Percentiles rank a stretch among this genome's conserved stretches.
These are phyloP conservation scores for Rhizomys pruinosus DNA, from an alignment of 2,113 vertebrate species.

Conservation along the genomic window DNA sequence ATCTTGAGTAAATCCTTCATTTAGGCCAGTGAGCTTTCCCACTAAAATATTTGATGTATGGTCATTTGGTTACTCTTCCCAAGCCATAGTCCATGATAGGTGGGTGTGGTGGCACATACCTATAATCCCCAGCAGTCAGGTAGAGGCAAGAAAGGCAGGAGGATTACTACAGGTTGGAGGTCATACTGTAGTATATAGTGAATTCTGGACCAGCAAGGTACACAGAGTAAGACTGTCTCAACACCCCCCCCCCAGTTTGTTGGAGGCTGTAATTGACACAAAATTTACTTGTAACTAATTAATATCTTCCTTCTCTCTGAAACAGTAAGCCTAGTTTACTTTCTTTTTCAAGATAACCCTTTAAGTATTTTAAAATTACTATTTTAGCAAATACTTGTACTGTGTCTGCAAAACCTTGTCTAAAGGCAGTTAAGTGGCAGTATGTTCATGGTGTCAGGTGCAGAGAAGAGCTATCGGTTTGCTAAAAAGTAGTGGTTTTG, in stretches of 20 bases:
- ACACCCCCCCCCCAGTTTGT: no score
- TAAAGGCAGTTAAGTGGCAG: constrained; percentile 40
- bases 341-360: constrained; percentile 39
- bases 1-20: neutral
- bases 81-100: neutral
- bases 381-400: constrained; percentile 38
- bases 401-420: neutral
- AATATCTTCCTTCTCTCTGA: neutral
- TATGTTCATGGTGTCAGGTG: neutral
- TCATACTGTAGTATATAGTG: neutral
- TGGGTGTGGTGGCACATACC: neutral
- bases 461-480: constrained; percentile 42
- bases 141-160: neutral
- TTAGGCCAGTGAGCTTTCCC: neutral
- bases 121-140: neutral
- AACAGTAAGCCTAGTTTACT: constrained; percentile 16
- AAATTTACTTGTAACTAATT: constrained; percentile 48
- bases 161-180: neutral
- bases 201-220: neutral
- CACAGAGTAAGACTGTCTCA: no score
- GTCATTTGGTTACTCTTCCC: neutral
- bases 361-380: constrained; percentile 57
- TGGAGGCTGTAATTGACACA: neutral
- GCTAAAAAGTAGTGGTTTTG: constrained; percentile 48
- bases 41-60: neutral